Base-by-base conservation (phyloP, 1,140 invertebrate genomes). In the Macrostomum lignano region DNA sequence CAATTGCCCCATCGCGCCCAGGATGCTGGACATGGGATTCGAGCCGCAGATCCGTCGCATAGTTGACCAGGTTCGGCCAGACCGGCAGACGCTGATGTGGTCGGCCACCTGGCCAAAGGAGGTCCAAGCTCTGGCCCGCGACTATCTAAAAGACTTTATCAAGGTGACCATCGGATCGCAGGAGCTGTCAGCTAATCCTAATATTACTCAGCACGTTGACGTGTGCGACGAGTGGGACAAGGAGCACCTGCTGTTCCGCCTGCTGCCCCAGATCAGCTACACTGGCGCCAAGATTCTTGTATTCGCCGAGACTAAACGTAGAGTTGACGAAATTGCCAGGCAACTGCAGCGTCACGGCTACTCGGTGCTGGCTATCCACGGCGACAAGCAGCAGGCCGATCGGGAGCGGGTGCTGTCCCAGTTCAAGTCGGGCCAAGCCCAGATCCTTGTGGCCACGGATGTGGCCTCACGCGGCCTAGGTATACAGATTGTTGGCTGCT, bases 21-120 rank as follows among this genome's bases (percentile, higher is more conserved):
- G 88, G 36, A 96, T 96, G 86, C 65, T 94, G 46, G 86, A 94
- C 58, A 94, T 94, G 86, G 86, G 84, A 44, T 94, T 94, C 60
- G 86, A 94, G 57, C 86, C 84, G 13, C 84, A 94, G 58, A 93
- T 94, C 41, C 65, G 82, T 31, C 88, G 55, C 63, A n/a, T n/a
- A n/a, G n/a, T n/a, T n/a, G n/a, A n/a, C n/a, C n/a, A n/a, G n/a
- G n/a, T n/a, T n/a, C n/a, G n/a, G 46, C 78, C 79, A 35, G 78
- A 88, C 49, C 65, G 82, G 41, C 82, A 91, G 55, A 79, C 76
- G 3, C 64, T 93, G 17, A 93, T 94, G 84, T 94, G 81, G 77
- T 84, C 76, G 37, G 84, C 84, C 3, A 93, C 84, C 3, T 93
- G 84, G 84, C 84, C 84, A 1, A 86, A 86, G 49, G 84, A 93